Percentiles rank a stretch among this genome's conserved stretches.
Evolutionary conservation across 2,888 invertebrate genomes (phyloP).

Genomic region (Sialis fuliginosa): DNA sequence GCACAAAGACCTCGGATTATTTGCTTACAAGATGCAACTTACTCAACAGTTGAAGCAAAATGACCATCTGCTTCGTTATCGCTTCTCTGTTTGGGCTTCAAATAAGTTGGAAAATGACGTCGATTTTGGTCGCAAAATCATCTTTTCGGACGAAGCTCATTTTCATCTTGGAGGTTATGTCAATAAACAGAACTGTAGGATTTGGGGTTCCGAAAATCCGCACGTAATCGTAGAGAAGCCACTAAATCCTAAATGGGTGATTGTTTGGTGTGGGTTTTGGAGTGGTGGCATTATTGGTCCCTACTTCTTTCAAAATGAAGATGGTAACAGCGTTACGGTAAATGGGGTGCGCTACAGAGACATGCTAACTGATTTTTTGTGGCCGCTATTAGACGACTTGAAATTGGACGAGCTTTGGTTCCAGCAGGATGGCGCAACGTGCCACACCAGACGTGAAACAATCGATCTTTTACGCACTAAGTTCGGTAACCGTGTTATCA

Average conservation of each 20-base stretch:
- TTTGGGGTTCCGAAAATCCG: neutral
- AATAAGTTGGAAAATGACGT: constrained; percentile 10
- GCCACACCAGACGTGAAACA: neutral
- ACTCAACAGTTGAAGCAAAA: constrained; percentile 11
- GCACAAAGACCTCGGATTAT: constrained; percentile 13
- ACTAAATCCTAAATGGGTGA: neutral
- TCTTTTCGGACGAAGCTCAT: constrained; percentile 12
- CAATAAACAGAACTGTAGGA: neutral
- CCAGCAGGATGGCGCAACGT: constrained; percentile 1
- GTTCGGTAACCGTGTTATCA: neutral
- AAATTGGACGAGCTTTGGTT: neutral
- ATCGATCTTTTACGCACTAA: neutral
- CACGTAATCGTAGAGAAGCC: neutral
- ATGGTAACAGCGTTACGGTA: constrained; percentile 1
- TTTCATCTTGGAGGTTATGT: constrained; percentile 6
- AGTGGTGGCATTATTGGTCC: neutral
- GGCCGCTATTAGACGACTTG: neutral
- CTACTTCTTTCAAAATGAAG: neutral
- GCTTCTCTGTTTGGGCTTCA: constrained; percentile 13
- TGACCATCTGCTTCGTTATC: constrained; percentile 11
- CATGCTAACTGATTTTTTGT: neutral
- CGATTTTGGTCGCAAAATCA: constrained; percentile 10
- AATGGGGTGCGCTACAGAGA: neutral
- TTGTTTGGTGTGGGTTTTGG: constrained; percentile 1
- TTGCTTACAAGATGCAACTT: constrained; percentile 11